Evolutionary conservation across 2,888 invertebrate genomes (phyloP), one percentile per base, ranked within the genome.

Genomic region (Mesochorus sp.): DNA sequence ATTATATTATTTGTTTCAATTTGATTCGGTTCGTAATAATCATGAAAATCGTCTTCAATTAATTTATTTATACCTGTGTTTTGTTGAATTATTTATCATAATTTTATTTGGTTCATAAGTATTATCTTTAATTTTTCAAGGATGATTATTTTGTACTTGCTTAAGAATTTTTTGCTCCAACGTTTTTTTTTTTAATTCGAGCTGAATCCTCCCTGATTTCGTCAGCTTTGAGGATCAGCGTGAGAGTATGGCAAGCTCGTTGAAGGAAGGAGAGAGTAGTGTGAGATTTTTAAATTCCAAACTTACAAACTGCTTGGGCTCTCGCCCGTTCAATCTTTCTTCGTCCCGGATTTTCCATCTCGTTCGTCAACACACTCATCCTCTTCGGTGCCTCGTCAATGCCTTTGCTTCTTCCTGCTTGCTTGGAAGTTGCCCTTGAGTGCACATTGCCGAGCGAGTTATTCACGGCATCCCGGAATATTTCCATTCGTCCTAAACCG

Each of bases 231-330:
- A 28, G 34, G 44, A 55, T 44, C 57, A 39, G 31, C 26, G 31
- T 31, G 17, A n/a, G n/a, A n/a, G 28, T 55, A 47, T 68, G 44
- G 10, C 26, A 19, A 3, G 10, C 10, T 8, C 42, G 24, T 72
- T 62, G 39, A 39, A 5, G 12, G 24, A 37, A 39, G 12, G 14
- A 10, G 17, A 44, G 47, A 19, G 57, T 57, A 57, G n/a, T 37
- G 68, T n/a, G 59, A 61, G 39, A 61, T 67, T 59, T 74, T 21
- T 31, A 75, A 75, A 75, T 75, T 68, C 44, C 61, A 28, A 67
- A 75, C 53, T 75, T 42, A 55, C 67, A 68, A 55, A 57, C 49
- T 21, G 34, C 17, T 24, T 51, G 3, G 26, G 39, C 49, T 37
- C 47, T 59, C 39, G 57, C 24, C 47, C 1, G 68, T 57, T 57